These are phyloP conservation scores for Agrypnia vestita DNA, from an alignment of 1,140 invertebrate genomes.

Conservation along the genomic window DNA sequence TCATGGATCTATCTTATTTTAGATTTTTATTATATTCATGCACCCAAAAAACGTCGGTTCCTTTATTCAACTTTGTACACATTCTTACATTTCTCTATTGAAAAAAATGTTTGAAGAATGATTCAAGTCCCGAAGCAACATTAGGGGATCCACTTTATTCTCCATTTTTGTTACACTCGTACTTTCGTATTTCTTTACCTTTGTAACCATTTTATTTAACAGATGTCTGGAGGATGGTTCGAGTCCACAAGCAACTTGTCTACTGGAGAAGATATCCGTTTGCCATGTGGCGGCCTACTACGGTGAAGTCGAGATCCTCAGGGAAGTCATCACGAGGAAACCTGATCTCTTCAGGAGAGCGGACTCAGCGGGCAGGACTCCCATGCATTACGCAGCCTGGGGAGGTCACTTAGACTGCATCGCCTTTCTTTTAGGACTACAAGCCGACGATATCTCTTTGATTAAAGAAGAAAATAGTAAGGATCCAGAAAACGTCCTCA, in stretches of 20 bases:
- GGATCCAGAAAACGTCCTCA: neutral
- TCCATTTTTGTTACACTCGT: too few relatives aligned
- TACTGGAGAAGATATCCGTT: constrained; percentile 66
- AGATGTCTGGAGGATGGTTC: constrained; percentile 69
- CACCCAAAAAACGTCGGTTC: too few relatives aligned
- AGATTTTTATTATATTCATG: too few relatives aligned
- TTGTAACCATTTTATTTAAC: too few relatives aligned
- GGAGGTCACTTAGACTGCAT: constrained; percentile 68
- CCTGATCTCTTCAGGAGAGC: constrained; percentile 65
- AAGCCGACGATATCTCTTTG: constrained; percentile 61
- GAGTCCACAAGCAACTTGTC: constrained; percentile 70
- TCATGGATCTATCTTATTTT: too few relatives aligned
- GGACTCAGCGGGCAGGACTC: constrained; percentile 68
- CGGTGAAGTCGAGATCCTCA: constrained; percentile 64
- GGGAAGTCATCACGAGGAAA: constrained; percentile 66
- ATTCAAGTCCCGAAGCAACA: too few relatives aligned
- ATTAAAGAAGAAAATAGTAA: neutral
- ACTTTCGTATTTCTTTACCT: too few relatives aligned
- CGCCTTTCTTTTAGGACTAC: constrained; percentile 66
- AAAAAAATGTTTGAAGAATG: too few relatives aligned
- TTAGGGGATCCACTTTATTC: too few relatives aligned
- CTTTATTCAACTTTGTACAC: too few relatives aligned
- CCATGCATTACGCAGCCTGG: constrained; percentile 70
- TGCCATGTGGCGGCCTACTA: constrained; percentile 68
- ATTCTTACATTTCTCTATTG: too few relatives aligned